Conservation (phyloP, 2,888 invertebrate species). For the Tribolium freemani region DNA sequence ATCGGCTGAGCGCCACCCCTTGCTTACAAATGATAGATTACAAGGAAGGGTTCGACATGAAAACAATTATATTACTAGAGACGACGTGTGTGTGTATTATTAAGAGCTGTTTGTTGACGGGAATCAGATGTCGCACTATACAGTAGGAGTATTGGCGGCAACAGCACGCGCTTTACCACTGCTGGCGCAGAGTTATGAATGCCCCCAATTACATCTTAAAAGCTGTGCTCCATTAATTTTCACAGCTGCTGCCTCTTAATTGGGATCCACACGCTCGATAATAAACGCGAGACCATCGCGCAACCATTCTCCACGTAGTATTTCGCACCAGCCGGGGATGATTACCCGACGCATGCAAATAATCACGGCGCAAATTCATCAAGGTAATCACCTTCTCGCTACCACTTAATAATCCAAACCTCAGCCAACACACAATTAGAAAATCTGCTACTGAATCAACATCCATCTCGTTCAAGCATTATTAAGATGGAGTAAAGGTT, state of each 20-base stretch:
- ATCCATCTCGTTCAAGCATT: no score
- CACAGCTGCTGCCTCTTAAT: constrained; percentile 76
- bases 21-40: constrained; percentile 64
- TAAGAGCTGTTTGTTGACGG: constrained; percentile 55
- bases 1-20: constrained; percentile 57
- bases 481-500: no score
- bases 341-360: constrained; percentile 41
- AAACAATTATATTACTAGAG: constrained; percentile 56
- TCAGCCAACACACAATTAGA: not conserved
- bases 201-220: constrained; percentile 77
- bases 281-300: constrained; percentile 65
- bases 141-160: constrained; percentile 32
- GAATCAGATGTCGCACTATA: constrained; percentile 57
- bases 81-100: constrained; percentile 54
- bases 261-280: constrained; percentile 73
- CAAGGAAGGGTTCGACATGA: constrained; percentile 56
- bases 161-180: constrained; percentile 52
- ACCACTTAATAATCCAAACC: constrained; percentile 10
- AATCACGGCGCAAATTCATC: constrained; percentile 28
- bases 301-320: constrained; percentile 35
- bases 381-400: constrained; percentile 11
- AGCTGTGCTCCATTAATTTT: constrained; percentile 76
- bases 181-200: constrained; percentile 71
- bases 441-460: not conserved
- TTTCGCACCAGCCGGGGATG: constrained; percentile 41